Conservation (phyloP, 2,888 invertebrate species). For the Hypselothyrea guttata region DNA sequence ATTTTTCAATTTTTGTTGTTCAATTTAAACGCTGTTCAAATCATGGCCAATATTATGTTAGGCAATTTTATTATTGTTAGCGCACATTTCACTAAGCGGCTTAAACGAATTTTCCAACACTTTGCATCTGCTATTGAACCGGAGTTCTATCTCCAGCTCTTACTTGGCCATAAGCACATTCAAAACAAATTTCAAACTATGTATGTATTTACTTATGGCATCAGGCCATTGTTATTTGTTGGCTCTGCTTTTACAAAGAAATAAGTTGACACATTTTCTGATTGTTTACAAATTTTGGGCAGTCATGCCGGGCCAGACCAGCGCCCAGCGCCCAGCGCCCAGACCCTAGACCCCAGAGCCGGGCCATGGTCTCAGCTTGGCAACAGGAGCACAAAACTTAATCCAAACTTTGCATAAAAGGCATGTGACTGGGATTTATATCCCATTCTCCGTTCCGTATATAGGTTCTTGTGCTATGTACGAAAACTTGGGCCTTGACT, state of each 20-base stretch:
- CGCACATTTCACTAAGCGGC: conserved; percentile 67
- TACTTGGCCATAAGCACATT: neutral
- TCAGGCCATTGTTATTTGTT: conserved; percentile 60
- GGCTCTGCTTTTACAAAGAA: conserved; percentile 37
- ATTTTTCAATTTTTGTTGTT: conserved; percentile 22
- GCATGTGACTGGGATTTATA: conserved; percentile 70
- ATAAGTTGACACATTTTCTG: conserved; percentile 75
- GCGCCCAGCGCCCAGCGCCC: no score
- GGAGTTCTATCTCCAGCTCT: neutral
- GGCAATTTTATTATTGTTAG: conserved; percentile 60
- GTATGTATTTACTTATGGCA: conserved; percentile 75
- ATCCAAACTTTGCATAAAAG: conserved; percentile 74
- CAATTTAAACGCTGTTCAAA: conserved; percentile 50
- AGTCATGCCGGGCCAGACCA: conserved; percentile 62
- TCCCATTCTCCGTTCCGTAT: conserved; percentile 33
- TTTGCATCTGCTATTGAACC: conserved; percentile 23
- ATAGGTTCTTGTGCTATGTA: conserved; percentile 45
- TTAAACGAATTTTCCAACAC: conserved; percentile 64
- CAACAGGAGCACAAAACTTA: conserved; percentile 56
- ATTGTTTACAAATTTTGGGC: conserved; percentile 74
- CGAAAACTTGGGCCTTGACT: conserved; percentile 50
- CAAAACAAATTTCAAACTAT: conserved; percentile 71
- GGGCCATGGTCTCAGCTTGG: conserved; percentile 5
- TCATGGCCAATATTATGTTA: conserved; percentile 51
- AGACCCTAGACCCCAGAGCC: conserved; percentile 3